Evolutionary conservation across 2,888 invertebrate species (phyloP), one percentile per base, ranked within the genome.

Genomic region (Drosophila nr. medialis): DNA sequence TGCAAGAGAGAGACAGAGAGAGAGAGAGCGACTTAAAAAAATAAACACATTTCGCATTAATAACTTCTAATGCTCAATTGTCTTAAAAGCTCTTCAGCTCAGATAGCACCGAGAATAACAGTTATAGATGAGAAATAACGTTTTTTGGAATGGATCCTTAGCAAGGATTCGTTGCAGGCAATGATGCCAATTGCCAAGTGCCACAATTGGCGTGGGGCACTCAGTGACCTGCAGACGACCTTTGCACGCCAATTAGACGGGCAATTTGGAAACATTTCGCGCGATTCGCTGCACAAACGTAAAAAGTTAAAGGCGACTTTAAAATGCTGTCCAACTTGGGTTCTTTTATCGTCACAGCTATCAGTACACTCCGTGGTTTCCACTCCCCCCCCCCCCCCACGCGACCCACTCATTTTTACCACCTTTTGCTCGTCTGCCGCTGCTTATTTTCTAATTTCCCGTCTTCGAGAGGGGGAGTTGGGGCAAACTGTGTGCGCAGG

Each of bases 371-470:
- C 8, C 8, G 8, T 24, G 15, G 15, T 45, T 45, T 24, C 2
- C 13, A 3, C 42, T n/a, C 2, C 10, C 11, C 32, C 4, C 0
- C 4, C 1, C 4, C 1, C 13, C 10, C 0, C 54, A 0, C 21
- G 11, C 45, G 15, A 1, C 2, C 21, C 45, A 1, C 4, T 24
- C 21, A 2, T 45, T 45, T 45, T 24, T 29, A 15, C 56, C 56
- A 56, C 24, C 62, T 54, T 21, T n/a, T 27, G 54, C 69, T 38
- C 15, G 45, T 24, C 21, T 29, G 18, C 21, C 69, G 67, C 83
- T 83, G 75, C 87, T 85, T 86, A 89, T 84, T 86, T 85, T 86
- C 89, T 89, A 84, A 89, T 85, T 85, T 85, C 87, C 85, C 70
- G 63, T 66, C 79, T 73, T 82, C 73, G 58, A 50, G 79, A n/a